Evolutionary conservation across 2,888 invertebrate species (phyloP), one percentile per base, ranked within the genome.

Genomic region (Caradrina kadenii): DNA sequence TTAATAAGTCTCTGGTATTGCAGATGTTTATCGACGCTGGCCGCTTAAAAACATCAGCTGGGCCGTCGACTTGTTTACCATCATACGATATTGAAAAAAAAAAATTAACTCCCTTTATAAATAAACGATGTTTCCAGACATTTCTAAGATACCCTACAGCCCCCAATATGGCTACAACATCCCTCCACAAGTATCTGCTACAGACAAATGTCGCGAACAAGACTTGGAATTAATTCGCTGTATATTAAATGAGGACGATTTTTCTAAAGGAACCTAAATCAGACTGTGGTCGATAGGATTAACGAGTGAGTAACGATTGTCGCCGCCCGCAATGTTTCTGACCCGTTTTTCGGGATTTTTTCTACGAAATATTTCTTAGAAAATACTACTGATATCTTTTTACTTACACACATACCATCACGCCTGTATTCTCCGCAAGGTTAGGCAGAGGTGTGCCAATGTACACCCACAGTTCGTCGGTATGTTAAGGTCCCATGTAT

Each of bases 181-280:
- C 31, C 26, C 1, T n/a, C n/a, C 19, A 56, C 45, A 59, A 58
- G 63, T 76, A 73, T 68, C 58, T 53, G 48, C 62, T n/a, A 26
- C n/a, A 54, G 65, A 77, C 69, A 79, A 80, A 82, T 84, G 81
- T 82, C 71, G 59, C 73, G 69, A 78, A 76, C 83, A 76, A 76
- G 81, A 68, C 81, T 73, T 71, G 49, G 80, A 85, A 85, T 85
- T 85, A 83, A 82, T 85, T 83, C 61, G 22, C 64, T 82, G 80
- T 82, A 80, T 80, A 81, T 78, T 65, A 74, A 85, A 80, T 79
- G 84, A 73, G 69, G 58, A 49, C 74, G 63, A 80, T 80, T 82
- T 70, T 84, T 83, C 82, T 68, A 58, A n/a, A 63, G 54, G 68
- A 61, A 65, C 64, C 77, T 78, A 83, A 80, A 79, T 83, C 80